phyloP scores from a whole-genome alignment of 1,140 invertebrate species.

The Plectrocnemia conspersa region DNA sequence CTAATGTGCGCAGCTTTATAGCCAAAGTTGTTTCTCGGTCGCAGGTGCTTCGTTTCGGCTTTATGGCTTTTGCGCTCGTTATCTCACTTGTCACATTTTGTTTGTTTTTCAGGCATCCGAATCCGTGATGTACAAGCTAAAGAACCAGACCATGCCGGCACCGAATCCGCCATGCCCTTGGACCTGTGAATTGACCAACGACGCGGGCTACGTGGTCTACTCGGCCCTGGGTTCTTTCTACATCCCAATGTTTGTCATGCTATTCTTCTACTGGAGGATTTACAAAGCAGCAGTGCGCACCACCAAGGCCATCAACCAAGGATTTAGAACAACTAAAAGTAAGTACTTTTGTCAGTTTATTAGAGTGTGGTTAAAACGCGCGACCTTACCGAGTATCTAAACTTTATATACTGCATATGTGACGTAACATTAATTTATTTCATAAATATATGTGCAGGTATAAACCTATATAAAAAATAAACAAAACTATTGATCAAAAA shows the following conservation, averaged over 20 bases:
- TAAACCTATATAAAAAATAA: no score
- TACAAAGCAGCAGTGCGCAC: constrained; percentile 88
- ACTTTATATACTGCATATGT: no score
- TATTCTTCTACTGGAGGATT: constrained; percentile 95
- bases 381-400: no score
- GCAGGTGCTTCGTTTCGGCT: no score
- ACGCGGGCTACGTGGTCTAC: constrained; percentile 77
- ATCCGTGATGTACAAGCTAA: constrained; percentile 19
- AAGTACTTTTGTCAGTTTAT: constrained; percentile 4
- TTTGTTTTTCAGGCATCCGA: constrained; percentile 29
- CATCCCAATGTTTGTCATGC: constrained; percentile 92
- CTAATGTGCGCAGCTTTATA: no score
- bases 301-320: constrained; percentile 84
- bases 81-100: no score
- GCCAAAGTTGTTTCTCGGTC: no score
- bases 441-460: no score
- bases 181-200: constrained; percentile 87
- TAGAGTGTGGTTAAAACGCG: no score
- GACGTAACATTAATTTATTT: no score
- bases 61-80: no score
- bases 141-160: constrained; percentile 35
- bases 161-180: constrained; percentile 63
- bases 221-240: constrained; percentile 94
- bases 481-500: no score
- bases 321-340: constrained; percentile 77